Evolutionary conservation across 2,888 invertebrate genomes (phyloP).

Genomic region (Nysson spinosus): DNA sequence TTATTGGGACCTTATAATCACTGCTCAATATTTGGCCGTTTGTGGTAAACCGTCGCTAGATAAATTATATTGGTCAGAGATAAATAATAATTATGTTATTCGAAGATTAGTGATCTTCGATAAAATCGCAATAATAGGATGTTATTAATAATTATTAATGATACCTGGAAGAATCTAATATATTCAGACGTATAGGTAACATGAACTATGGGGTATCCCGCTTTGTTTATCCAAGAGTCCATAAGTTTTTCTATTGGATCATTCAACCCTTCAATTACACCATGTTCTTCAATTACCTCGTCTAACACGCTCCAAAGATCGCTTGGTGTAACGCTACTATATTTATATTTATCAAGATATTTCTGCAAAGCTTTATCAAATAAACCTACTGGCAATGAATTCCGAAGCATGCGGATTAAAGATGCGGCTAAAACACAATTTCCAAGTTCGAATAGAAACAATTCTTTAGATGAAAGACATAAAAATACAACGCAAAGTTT

Average conservation of each 20-base stretch:
- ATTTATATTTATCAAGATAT: conserved; percentile 83
- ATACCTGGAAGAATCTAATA: conserved; percentile 38
- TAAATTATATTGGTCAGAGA: too few relatives aligned
- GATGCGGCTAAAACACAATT: too few relatives aligned
- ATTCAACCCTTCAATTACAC: conserved; percentile 36
- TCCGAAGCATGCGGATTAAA: conserved; percentile 81
- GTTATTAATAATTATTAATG: too few relatives aligned
- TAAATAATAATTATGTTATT: too few relatives aligned
- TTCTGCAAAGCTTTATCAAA: conserved; percentile 49
- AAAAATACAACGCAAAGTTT: too few relatives aligned
- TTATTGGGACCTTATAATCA: too few relatives aligned
- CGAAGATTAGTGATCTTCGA: too few relatives aligned
- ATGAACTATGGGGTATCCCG: conserved; percentile 80
- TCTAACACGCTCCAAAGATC: conserved; percentile 88
- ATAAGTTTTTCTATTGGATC: conserved; percentile 76
- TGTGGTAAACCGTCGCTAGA: too few relatives aligned
- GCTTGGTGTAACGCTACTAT: conserved; percentile 88
- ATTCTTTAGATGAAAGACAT: not conserved
- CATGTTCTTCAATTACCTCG: conserved; percentile 20
- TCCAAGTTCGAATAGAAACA: too few relatives aligned
- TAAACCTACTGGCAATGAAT: conserved; percentile 62
- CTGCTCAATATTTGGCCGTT: too few relatives aligned
- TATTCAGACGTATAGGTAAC: conserved; percentile 47
- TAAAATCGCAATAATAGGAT: too few relatives aligned
- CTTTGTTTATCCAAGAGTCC: conserved; percentile 79